Conservation (phyloP, 2,888 invertebrate species). For the Scaptomyza flava region DNA sequence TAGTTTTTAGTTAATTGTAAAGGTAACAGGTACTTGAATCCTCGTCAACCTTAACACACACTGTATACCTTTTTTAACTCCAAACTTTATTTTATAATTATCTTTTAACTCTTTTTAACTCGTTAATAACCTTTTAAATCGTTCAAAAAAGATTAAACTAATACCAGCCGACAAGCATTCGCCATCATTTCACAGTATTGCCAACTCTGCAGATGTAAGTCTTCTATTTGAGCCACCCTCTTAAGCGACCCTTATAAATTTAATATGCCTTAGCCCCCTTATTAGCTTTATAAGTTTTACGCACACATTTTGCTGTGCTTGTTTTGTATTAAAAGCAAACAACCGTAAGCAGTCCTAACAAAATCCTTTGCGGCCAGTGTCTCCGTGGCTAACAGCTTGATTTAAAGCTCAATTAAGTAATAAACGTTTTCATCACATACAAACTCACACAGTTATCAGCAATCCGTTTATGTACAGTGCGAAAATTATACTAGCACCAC, state of each 20-base stretch:
- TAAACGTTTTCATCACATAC: conserved; percentile 49
- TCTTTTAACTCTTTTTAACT: conserved; percentile 2
- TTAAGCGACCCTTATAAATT: neutral
- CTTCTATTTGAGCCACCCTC: conserved; percentile 13
- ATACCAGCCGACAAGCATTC: conserved; percentile 78
- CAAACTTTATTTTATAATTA: neutral
- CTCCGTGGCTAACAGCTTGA: conserved; percentile 37
- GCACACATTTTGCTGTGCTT: conserved; percentile 5
- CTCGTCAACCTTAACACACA: conserved; percentile 1
- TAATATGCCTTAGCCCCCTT: conserved; percentile 4
- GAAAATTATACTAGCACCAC: no score
- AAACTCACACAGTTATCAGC: conserved; percentile 13
- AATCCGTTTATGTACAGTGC: conserved; percentile 1
- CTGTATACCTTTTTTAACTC: conserved; percentile 20
- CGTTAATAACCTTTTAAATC: conserved; percentile 6
- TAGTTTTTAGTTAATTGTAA: neutral
- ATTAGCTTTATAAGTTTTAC: conserved; percentile 12
- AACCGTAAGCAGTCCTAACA: conserved; percentile 44
- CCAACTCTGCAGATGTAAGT: conserved; percentile 82
- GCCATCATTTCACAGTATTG: conserved; percentile 78
- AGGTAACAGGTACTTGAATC: neutral
- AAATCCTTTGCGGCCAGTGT: conserved; percentile 30
- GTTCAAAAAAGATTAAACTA: conserved; percentile 72
- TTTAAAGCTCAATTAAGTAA: conserved; percentile 72
- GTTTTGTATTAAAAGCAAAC: conserved; percentile 50